Conservation (phyloP, 1,140 invertebrate genomes). For the Drosophila novamexicana region DNA sequence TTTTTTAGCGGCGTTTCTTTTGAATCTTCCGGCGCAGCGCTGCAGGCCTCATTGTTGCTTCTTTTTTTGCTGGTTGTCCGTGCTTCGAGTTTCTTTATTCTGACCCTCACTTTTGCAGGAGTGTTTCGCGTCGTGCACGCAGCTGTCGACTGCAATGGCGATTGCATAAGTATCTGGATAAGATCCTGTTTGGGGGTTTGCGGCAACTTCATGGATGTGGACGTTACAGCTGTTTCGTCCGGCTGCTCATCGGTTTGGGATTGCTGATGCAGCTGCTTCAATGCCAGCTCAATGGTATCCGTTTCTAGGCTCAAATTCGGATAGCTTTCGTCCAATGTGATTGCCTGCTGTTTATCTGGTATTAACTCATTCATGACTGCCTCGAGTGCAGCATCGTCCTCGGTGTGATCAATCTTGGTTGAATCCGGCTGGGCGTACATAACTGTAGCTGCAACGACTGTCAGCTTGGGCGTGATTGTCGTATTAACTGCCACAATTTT, state of each 20-base stretch:
- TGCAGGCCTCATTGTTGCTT: background rate
- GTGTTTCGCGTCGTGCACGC: background rate
- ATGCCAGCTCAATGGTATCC: conserved; percentile 54
- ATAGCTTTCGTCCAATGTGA: conserved; percentile 1
- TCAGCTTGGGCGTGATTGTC: conserved; percentile 8
- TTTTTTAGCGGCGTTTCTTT: conserved; percentile 43
- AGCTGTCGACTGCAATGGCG: conserved; percentile 32
- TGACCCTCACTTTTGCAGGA: conserved; percentile 3
- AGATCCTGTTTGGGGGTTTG: conserved; percentile 41
- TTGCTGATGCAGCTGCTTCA: conserved; percentile 55
- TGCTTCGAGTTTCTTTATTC: background rate
- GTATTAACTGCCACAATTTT: conserved; percentile 3
- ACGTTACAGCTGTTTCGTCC: conserved; percentile 62
- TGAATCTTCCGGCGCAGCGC: conserved; percentile 1
- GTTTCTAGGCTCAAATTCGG: conserved; percentile 38
- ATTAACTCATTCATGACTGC: conserved; percentile 16
- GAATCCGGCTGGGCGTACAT: conserved; percentile 67
- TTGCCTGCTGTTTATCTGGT: background rate
- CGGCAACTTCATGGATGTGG: conserved; percentile 54
- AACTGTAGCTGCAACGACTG: conserved; percentile 4
- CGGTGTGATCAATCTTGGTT: conserved; percentile 58
- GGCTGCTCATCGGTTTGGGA: conserved; percentile 32
- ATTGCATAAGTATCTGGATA: conserved; percentile 33
- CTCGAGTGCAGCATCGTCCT: conserved; percentile 30
- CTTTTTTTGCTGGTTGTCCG: background rate